phyloP scores from a whole-genome alignment of 2,888 invertebrate genomes.

The Noctua pronuba region DNA sequence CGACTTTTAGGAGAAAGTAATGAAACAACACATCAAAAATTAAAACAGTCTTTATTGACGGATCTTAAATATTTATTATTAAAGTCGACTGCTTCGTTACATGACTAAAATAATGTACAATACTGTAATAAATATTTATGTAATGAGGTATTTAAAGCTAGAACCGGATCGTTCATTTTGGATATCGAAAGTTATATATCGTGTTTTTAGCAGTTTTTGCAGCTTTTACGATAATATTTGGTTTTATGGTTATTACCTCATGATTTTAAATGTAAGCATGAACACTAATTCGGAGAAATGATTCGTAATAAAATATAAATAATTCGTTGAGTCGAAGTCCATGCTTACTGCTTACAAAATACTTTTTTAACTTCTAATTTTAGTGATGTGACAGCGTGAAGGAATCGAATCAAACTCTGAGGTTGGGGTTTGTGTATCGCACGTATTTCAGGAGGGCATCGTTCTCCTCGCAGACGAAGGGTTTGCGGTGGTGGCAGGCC shows the following conservation, averaged over 20 bases:
- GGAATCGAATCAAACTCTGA: slow-evolving; percentile 91
- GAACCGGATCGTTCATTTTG: slow-evolving; percentile 55
- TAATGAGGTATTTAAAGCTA: slow-evolving; percentile 69
- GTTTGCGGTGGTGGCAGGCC: slow-evolving; percentile 97
- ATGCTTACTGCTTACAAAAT: slow-evolving; percentile 58
- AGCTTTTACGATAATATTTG: slow-evolving; percentile 45
- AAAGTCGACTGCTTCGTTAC: slow-evolving; percentile 68
- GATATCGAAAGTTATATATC: slow-evolving; percentile 50
- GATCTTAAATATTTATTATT: slow-evolving; percentile 77
- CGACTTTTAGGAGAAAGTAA: slow-evolving; percentile 36
- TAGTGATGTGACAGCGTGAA: slow-evolving; percentile 44
- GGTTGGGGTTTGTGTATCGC: slow-evolving; percentile 94
- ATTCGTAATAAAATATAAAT: slow-evolving; percentile 46
- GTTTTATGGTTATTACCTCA: slow-evolving; percentile 55
- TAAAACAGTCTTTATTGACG: slow-evolving; percentile 87
- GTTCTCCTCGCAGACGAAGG: slow-evolving; percentile 97
- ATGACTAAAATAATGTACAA: slow-evolving; percentile 76
- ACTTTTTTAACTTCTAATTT: slow-evolving; percentile 41
- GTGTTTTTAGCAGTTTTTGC: slow-evolving; percentile 43
- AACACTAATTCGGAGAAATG: slow-evolving; percentile 22
- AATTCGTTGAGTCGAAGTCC: slow-evolving; percentile 44
- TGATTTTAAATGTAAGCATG: slow-evolving; percentile 44
- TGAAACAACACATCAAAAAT: slow-evolving; percentile 68
- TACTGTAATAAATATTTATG: slow-evolving; percentile 81
- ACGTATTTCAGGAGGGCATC: slow-evolving; percentile 96